A percentile compares a stretch with the other conserved stretches of the same genome.
These are phyloP conservation scores for Sebastiscus tertius DNA, from an alignment of 2,797 vertebrate species.

Conservation along the genomic window DNA sequence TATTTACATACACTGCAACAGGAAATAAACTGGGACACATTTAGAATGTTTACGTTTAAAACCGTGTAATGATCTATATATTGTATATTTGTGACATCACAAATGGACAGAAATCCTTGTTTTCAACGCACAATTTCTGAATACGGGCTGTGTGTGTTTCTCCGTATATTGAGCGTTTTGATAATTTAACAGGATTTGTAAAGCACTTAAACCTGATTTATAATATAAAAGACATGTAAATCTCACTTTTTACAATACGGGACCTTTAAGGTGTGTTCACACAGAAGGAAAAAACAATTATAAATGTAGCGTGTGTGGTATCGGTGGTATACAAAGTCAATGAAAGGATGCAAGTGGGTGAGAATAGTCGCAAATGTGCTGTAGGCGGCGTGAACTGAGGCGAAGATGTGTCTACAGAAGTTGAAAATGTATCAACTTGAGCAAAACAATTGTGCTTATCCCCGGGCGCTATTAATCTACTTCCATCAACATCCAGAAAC, in stretches of 20 bases:
- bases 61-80: accelerated
- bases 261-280: not conserved
- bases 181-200: too few species aligned
- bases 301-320: not conserved
- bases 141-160: accelerated
- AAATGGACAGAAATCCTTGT: too few species aligned
- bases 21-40: too few species aligned
- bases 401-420: not conserved
- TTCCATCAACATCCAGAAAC: not conserved
- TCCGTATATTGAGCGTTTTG: too few species aligned
- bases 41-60: too few species aligned
- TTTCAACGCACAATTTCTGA: too few species aligned
- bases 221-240: too few species aligned
- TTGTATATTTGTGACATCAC: too few species aligned
- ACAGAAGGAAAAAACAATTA: not conserved
- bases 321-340: not conserved
- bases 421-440: not conserved
- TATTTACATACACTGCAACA: too few species aligned
- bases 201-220: accelerated
- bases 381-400: not conserved
- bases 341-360: not conserved
- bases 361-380: not conserved
- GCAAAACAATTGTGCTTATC: not conserved
- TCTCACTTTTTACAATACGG: too few species aligned
- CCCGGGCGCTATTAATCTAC: not conserved